A percentile compares a stretch with the other conserved stretches of the same genome.
phyloP scores from a whole-genome alignment of 2,797 vertebrate genomes.

The Lagocephalus sceleratus region DNA sequence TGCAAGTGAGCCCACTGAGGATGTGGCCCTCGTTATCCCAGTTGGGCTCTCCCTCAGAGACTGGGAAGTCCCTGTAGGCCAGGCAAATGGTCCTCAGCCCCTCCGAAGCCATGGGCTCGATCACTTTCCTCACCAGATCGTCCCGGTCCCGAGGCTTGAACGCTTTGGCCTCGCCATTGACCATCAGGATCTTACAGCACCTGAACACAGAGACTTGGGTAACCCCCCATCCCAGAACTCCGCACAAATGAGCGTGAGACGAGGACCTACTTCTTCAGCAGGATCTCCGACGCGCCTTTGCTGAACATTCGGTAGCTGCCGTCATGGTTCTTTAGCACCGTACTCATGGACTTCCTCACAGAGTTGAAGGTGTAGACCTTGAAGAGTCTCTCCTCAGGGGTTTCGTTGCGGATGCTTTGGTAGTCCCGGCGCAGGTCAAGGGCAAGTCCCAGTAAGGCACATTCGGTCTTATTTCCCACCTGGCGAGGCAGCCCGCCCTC shows the following conservation, averaged over 20 bases:
- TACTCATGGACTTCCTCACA: slow-evolving; percentile 96
- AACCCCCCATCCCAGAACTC: background rate
- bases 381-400: slow-evolving; percentile 92
- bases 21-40: slow-evolving; percentile 92
- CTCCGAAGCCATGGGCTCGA: slow-evolving; percentile 95
- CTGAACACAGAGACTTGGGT: slow-evolving; percentile 59
- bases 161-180: slow-evolving; percentile 75
- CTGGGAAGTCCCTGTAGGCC: slow-evolving; percentile 87
- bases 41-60: slow-evolving; percentile 84
- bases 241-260: background rate
- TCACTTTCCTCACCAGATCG: slow-evolving; percentile 88
- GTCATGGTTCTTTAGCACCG: slow-evolving; percentile 85
- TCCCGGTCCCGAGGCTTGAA: slow-evolving; percentile 87
- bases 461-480: slow-evolving; percentile 97
- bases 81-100: slow-evolving; percentile 96
- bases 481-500: slow-evolving; percentile 92
- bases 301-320: slow-evolving; percentile 94
- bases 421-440: slow-evolving; percentile 88
- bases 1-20: slow-evolving; percentile 86
- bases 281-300: slow-evolving; percentile 97
- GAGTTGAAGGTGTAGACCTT: slow-evolving; percentile 99
- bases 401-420: slow-evolving; percentile 81
- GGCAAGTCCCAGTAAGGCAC: slow-evolving; percentile 89
- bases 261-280: slow-evolving; percentile 90
- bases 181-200: slow-evolving; percentile 85